Percentiles rank a stretch among this genome's conserved stretches.
Evolutionary conservation across 2,888 invertebrate species (phyloP).

Genomic region (Willowsia nigromaculata): DNA sequence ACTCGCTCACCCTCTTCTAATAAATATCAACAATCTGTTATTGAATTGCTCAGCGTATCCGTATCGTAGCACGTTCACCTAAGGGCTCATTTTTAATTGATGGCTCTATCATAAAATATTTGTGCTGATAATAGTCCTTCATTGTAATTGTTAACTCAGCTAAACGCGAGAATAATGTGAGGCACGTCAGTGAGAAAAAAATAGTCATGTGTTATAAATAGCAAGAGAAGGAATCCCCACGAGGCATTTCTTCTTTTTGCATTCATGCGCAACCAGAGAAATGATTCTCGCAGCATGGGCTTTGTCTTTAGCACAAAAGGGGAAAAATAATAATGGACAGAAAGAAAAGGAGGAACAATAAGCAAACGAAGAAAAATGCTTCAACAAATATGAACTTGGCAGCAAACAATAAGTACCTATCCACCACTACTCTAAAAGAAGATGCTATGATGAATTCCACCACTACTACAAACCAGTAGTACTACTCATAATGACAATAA

Average conservation of each 20-base stretch:
- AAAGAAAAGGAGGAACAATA: constrained; percentile 25
- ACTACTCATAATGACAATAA: not conserved
- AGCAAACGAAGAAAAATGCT: constrained; percentile 42
- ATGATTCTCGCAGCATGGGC: constrained; percentile 64
- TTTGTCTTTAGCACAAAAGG: constrained; percentile 61
- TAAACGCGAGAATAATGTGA: constrained; percentile 57
- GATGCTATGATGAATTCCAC: constrained; percentile 1
- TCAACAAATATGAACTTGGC: constrained; percentile 57
- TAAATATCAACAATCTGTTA: not conserved
- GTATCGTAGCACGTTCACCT: constrained; percentile 54
- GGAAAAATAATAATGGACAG: constrained; percentile 10
- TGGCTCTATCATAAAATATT: constrained; percentile 65
- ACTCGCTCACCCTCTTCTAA: not conserved
- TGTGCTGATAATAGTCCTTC: constrained; percentile 44
- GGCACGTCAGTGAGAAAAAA: constrained; percentile 8
- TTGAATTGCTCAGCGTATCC: not conserved
- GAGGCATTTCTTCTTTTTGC: constrained; percentile 65
- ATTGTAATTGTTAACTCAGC: constrained; percentile 66
- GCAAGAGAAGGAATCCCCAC: constrained; percentile 63
- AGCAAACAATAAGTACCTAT: constrained; percentile 35
- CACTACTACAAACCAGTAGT: not conserved
- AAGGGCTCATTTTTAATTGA: constrained; percentile 66
- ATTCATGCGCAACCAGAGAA: constrained; percentile 69
- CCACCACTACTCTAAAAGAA: not conserved
- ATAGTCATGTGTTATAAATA: constrained; percentile 57